Evolutionary conservation across 1,140 invertebrate genomes (phyloP), one percentile per base, ranked within the genome.

Genomic region (Habropoda laboriosa): DNA sequence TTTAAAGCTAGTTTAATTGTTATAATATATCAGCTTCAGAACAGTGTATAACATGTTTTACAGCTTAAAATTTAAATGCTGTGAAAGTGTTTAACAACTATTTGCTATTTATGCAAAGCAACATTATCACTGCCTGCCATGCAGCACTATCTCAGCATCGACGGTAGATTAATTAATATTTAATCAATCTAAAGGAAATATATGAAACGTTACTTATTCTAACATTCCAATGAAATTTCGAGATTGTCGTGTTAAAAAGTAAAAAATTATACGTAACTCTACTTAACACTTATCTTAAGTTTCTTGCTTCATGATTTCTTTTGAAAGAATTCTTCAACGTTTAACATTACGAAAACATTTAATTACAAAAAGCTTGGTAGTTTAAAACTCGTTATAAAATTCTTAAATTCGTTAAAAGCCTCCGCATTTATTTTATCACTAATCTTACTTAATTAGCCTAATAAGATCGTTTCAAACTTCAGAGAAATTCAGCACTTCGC

Each of bases 81-180:
- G 21, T 42, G 58, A 51, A 53, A 51, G 42, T 66, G 21, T 10
- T 38, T 53, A 63, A 66, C 35, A 60, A 32, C 13, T 75, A 16
- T 30, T 53, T 66, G 38, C 27, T 53, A 66, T 53, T n/a, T 30
- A 30, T 66, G 24, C 38, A 40, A 75, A 49, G 72, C 60, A 75
- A 63, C 35, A 21, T 42, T 13, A 7, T 38, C 40, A 51, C 3
- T 75, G 53, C 49, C 30, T 47, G 47, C 66, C 42, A 18, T 53
- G 30, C 3, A 35, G 8, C 30, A 57, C 18, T 51, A 53, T 18
- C 24, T 24, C 13, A 68, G 16, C 32, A 51, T 61, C n/a, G n/a
- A 3, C 1, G 40, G 13, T 63, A 42, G 30, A 66, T 66, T 45
- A 66, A 66, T 27, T 18, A 12, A 7, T 40, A 40, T 27, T 13